Percentiles rank a stretch among this genome's conserved stretches.
Conservation (phyloP, 2,113 vertebrate genomes). For the Brevimyrus niger region DNA sequence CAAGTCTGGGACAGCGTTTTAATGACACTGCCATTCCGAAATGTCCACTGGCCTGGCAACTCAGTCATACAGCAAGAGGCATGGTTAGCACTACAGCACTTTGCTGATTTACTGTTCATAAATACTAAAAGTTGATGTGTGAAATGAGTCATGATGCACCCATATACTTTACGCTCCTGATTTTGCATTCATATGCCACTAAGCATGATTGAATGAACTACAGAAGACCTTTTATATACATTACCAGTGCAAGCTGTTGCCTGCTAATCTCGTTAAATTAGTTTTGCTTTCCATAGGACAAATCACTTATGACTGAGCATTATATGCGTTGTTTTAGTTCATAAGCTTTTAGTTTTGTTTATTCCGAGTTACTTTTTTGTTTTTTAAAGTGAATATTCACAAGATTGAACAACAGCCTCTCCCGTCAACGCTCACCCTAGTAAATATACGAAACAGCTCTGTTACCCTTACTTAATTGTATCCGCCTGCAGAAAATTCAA, state of each 20-base stretch:
- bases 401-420: not conserved
- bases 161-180: not conserved
- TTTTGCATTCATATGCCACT: not conserved
- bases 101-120: not conserved
- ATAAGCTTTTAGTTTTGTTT: not conserved
- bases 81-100: not conserved
- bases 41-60: not conserved
- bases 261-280: not conserved
- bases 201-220: not conserved
- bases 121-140: not conserved
- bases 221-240: not conserved
- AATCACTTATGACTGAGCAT: not conserved
- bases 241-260: not conserved
- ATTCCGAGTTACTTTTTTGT: not conserved
- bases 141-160: not conserved
- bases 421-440: not conserved
- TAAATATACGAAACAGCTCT: not conserved
- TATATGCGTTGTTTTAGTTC: not conserved
- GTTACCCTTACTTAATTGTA: not conserved
- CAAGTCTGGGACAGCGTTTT: not conserved
- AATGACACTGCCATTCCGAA: not conserved
- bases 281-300: not conserved
- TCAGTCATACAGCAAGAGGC: not conserved
- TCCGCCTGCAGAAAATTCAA: not conserved
- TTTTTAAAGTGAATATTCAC: not conserved